Conservation (phyloP, 2,797 vertebrate genomes). For the Chromobotia macracanthus region DNA sequence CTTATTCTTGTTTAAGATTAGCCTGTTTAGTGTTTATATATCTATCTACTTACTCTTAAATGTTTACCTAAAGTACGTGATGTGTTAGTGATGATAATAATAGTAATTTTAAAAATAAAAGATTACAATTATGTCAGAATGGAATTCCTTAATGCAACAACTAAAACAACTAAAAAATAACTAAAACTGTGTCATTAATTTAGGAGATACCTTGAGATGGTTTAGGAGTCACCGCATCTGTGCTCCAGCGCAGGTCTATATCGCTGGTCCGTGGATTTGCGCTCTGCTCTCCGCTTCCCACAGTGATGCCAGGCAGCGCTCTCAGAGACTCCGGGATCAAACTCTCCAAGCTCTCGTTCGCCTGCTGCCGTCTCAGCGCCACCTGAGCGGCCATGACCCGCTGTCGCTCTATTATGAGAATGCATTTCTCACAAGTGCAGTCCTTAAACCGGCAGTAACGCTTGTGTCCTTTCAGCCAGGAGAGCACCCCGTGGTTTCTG, state of each 20-base stretch:
- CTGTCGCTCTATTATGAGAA: slow-evolving; percentile 96
- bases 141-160: background rate
- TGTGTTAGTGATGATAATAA: background rate
- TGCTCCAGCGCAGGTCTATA: slow-evolving; percentile 75
- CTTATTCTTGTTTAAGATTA: background rate
- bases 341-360: slow-evolving; percentile 94
- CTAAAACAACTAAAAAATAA: background rate
- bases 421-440: slow-evolving; percentile 97
- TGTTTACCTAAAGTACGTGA: background rate
- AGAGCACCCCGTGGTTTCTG: slow-evolving; percentile 94
- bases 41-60: too few relatives aligned
- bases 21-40: background rate
- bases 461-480: slow-evolving; percentile 97
- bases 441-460: slow-evolving; percentile 98
- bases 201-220: slow-evolving; percentile 67
- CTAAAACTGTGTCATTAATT: background rate
- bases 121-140: background rate
- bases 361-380: slow-evolving; percentile 91
- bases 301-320: slow-evolving; percentile 77
- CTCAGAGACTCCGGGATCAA: slow-evolving; percentile 91
- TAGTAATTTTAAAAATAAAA: background rate
- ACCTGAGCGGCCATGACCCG: slow-evolving; percentile 98
- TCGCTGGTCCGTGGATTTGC: slow-evolving; percentile 66
- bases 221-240: slow-evolving; percentile 67
- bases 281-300: slow-evolving; percentile 65